Conservation (phyloP, 2,113 vertebrate species). For the Smithornis capensis region DNA sequence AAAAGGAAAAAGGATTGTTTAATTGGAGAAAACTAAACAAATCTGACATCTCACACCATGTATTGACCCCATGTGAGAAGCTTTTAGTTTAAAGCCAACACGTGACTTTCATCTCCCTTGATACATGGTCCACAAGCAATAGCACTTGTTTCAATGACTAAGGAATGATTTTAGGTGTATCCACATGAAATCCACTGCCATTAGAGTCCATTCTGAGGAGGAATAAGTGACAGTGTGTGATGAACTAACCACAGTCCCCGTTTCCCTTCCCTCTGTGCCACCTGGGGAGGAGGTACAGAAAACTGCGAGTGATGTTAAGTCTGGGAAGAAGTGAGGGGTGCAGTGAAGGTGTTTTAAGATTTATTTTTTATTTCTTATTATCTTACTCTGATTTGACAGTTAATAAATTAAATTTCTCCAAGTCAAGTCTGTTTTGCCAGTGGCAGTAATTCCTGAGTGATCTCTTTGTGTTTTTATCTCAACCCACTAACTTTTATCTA, state of each 20-base stretch:
- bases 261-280: not conserved
- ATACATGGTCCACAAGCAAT: not conserved
- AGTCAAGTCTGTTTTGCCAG: not conserved
- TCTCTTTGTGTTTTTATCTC: not conserved
- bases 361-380: not conserved
- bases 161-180: not conserved
- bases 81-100: not conserved
- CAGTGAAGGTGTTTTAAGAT: not conserved
- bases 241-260: not conserved
- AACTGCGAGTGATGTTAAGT: not conserved
- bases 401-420: not conserved
- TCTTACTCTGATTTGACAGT: not conserved
- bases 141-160: not conserved
- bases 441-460: not conserved
- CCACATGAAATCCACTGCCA: not conserved
- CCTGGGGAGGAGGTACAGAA: not conserved
- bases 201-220: not conserved
- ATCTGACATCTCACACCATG: not conserved
- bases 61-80: not conserved
- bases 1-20: slow-evolving; percentile 17
- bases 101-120: not conserved
- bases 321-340: not conserved
- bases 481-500: fast-evolving
- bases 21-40: slow-evolving; percentile 18
- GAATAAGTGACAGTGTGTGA: not conserved